phyloP scores from a whole-genome alignment of 2,888 invertebrate genomes.

The Mamestra brassicae region DNA sequence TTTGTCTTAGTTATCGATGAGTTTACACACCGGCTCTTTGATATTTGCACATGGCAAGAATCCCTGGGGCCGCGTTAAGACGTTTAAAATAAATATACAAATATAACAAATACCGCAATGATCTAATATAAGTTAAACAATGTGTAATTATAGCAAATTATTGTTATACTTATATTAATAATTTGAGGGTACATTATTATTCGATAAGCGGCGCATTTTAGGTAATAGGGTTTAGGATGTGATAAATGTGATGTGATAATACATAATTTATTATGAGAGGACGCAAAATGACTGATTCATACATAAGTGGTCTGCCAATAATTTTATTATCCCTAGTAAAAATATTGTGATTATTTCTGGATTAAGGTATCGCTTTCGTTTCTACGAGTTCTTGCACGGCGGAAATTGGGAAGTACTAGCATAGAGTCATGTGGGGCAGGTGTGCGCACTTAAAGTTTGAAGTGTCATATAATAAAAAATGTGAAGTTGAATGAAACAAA shows the following conservation, averaged over 20 bases:
- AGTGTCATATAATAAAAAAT: no score
- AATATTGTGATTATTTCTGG: slow-evolving; percentile 3
- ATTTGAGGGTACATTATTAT: slow-evolving; percentile 27
- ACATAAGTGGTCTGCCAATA: slow-evolving; percentile 2
- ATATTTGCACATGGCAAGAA: slow-evolving; percentile 69
- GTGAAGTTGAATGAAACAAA: no score
- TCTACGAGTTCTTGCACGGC: background rate
- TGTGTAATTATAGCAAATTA: slow-evolving; percentile 46
- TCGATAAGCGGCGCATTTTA: slow-evolving; percentile 20
- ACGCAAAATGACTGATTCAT: slow-evolving; percentile 28
- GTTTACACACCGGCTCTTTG: slow-evolving; percentile 69
- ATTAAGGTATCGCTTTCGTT: slow-evolving; percentile 10
- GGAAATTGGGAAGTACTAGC: slow-evolving; percentile 8
- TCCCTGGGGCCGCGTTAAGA: slow-evolving; percentile 57
- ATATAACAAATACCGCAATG: slow-evolving; percentile 55
- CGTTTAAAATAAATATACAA: slow-evolving; percentile 63
- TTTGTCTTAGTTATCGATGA: slow-evolving; percentile 67
- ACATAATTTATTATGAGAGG: slow-evolving; percentile 32
- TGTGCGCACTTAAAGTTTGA: no score
- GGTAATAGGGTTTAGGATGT: slow-evolving; percentile 17
- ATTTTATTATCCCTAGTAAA: background rate
- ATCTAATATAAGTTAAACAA: slow-evolving; percentile 62
- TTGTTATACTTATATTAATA: slow-evolving; percentile 34
- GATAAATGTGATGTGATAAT: slow-evolving; percentile 32
- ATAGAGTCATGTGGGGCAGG: no score